Evolutionary conservation across 2,888 invertebrate species (phyloP).

Genomic region (Tenthredo distinguenda): DNA sequence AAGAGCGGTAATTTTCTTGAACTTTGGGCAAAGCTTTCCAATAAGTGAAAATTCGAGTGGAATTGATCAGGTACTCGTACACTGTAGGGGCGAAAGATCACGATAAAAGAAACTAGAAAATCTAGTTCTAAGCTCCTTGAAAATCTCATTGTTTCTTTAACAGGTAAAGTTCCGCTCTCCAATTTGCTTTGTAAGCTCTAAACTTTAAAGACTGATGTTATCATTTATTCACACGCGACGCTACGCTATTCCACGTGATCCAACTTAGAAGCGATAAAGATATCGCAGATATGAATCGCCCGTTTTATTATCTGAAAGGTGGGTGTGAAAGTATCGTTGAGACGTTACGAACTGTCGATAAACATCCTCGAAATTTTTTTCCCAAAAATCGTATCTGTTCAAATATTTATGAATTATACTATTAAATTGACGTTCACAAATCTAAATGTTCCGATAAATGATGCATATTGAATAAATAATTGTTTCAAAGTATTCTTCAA

Average conservation of each 20-base stretch:
- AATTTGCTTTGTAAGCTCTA: conserved; percentile 24
- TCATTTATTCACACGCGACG: conserved; percentile 19
- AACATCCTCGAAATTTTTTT: neutral
- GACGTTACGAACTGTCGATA: neutral
- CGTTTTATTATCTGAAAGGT: neutral
- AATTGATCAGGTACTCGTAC: neutral
- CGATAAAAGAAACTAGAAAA: conserved; percentile 3
- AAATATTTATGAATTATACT: neutral
- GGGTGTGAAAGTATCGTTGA: neutral
- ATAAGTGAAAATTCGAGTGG: neutral
- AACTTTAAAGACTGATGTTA: conserved; percentile 19
- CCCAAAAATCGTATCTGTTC: neutral
- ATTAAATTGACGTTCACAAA: neutral
- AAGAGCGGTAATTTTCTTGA: neutral
- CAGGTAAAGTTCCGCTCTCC: conserved; percentile 13
- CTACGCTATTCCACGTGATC: neutral
- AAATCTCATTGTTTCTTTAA: neutral
- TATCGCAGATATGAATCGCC: neutral
- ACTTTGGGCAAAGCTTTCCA: neutral
- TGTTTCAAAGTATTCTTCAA: neutral
- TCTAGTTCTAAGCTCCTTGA: neutral
- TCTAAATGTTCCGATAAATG: neutral
- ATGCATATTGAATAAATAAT: neutral
- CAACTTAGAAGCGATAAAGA: neutral
- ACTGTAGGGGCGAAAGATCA: neutral